phyloP scores from a whole-genome alignment of 2,797 vertebrate species.

The Podarcis lilfordi region DNA sequence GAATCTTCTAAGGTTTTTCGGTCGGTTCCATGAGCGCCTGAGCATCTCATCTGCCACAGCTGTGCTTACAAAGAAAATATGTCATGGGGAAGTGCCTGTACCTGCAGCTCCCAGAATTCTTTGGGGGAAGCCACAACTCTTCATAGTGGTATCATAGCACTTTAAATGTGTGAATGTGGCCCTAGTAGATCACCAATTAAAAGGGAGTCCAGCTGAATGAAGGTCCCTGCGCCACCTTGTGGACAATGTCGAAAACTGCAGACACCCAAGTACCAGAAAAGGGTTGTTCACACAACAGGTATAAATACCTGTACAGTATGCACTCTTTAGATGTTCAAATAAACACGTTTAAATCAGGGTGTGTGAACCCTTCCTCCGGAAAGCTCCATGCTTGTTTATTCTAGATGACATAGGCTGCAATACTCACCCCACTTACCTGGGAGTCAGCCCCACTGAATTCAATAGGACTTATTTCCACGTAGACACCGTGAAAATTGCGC shows the following conservation, averaged over 20 bases:
- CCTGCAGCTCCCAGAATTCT: no score
- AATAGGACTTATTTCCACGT: no score
- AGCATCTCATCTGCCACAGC: neutral
- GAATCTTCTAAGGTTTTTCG: neutral
- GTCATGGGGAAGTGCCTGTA: no score
- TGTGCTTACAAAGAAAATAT: no score
- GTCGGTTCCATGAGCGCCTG: neutral
- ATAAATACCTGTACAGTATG: neutral
- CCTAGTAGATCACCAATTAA: neutral
- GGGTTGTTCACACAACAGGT: no score
- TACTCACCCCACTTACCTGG: no score
- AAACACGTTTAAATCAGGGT: neutral
- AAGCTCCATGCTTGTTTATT: neutral
- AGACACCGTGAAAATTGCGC: no score
- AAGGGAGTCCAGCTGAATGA: neutral
- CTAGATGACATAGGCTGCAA: no score
- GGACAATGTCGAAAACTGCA: neutral
- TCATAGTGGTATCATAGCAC: no score
- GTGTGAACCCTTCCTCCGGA: neutral
- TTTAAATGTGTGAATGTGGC: no score
- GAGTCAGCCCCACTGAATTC: no score
- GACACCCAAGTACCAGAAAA: neutral
- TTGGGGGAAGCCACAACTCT: no score
- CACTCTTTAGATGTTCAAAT: neutral
- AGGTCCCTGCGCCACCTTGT: neutral